Evolutionary conservation across 2,113 vertebrate species (phyloP).

Genomic region (Paraplagusia blochii): DNA sequence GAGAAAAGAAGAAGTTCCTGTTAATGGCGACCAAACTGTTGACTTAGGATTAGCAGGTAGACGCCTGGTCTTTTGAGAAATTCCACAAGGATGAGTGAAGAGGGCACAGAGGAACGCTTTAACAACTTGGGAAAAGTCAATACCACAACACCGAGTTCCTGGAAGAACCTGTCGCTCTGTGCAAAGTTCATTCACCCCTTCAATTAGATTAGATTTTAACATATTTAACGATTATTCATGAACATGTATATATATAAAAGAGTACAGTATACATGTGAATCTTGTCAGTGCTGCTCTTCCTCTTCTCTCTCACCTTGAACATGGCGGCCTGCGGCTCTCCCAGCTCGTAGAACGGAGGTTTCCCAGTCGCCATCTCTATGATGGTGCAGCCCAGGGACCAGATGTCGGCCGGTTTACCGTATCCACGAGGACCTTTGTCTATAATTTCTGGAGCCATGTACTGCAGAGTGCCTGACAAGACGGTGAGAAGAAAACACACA

Average conservation of each 20-base stretch:
- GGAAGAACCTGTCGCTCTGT: no score
- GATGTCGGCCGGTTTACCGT: slow-evolving; percentile 97
- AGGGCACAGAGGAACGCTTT: neutral
- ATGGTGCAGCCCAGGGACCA: slow-evolving; percentile 98
- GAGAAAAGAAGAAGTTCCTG: slow-evolving; percentile 30
- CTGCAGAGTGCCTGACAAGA: slow-evolving; percentile 88
- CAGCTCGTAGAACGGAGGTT: slow-evolving; percentile 94
- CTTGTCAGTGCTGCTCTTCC: no score
- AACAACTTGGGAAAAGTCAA: neutral
- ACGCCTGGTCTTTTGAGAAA: slow-evolving; percentile 38
- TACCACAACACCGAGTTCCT: neutral
- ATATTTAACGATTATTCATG: no score
- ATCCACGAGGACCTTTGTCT: slow-evolving; percentile 95
- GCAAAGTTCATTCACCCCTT: no score
- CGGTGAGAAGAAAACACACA: no score
- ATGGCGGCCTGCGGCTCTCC: slow-evolving; percentile 98
- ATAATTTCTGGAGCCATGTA: slow-evolving; percentile 99
- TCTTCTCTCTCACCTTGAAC: slow-evolving; percentile 89
- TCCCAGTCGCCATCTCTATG: slow-evolving; percentile 98
- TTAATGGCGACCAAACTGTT: slow-evolving; percentile 39
- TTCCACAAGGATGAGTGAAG: slow-evolving; percentile 47
- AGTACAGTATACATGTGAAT: no score
- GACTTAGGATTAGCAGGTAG: slow-evolving; percentile 34
- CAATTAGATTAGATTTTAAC: no score
- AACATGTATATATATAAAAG: no score